A percentile compares a stretch with the other conserved stretches of the same genome.
Conservation (phyloP, 1,140 invertebrate genomes). For the Trichomalopsis sarcophagae region DNA sequence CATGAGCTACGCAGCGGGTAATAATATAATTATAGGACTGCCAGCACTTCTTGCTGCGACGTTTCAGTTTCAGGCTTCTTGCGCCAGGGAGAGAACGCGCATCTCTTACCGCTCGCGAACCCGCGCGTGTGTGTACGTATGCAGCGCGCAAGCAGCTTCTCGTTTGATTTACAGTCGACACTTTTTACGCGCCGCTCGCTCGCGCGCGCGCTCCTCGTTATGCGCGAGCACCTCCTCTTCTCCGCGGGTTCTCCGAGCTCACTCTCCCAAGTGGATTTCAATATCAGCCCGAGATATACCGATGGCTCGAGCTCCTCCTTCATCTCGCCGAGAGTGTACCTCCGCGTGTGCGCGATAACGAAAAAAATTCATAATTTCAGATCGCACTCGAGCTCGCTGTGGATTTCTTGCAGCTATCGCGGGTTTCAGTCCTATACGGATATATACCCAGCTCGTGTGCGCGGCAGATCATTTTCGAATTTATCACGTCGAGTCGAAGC, state of each 20-base stretch:
- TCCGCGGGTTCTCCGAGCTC: not conserved
- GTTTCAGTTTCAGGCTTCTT: constrained; percentile 66
- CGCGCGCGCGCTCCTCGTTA: not conserved
- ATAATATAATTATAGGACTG: constrained; percentile 73
- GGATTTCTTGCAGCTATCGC: too few relatives aligned
- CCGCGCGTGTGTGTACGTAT: not conserved
- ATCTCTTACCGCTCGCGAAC: not conserved
- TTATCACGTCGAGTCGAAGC: too few relatives aligned
- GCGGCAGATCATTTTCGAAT: too few relatives aligned
- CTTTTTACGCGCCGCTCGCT: constrained; percentile 53
- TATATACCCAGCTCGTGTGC: too few relatives aligned
- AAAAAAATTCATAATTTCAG: not conserved
- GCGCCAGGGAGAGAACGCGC: constrained; percentile 47
- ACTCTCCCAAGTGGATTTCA: constrained; percentile 48
- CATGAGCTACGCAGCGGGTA: constrained; percentile 68
- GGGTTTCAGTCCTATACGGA: too few relatives aligned
- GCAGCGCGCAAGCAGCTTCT: constrained; percentile 37
- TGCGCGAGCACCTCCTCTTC: not conserved
- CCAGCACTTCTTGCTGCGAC: constrained; percentile 56
- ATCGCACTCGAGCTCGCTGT: not conserved
- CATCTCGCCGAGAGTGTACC: not conserved
- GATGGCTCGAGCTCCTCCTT: not conserved
- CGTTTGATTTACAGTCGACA: constrained; percentile 60
- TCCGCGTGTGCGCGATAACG: not conserved
- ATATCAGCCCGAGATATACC: constrained; percentile 30